Percentiles rank a stretch among this genome's conserved stretches.
Conservation (phyloP, 2,888 invertebrate species). For the Pristionchus arcanus region DNA sequence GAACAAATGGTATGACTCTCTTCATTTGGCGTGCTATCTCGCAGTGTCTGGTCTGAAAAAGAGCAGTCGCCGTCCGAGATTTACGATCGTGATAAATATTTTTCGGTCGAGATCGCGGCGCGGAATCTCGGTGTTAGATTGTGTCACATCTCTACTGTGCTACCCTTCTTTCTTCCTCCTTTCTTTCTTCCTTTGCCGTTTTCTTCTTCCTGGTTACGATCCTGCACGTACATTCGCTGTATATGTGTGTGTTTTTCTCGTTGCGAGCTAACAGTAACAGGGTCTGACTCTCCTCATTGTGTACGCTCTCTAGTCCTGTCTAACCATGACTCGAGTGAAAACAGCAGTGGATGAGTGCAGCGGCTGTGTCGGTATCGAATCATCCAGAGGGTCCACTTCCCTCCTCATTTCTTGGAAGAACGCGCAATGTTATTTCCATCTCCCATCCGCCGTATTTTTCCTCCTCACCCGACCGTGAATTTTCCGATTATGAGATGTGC, state of each 20-base stretch:
- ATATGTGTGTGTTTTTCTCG: not conserved
- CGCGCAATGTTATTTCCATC: not conserved
- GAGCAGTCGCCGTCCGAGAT: not conserved
- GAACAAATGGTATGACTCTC: too few species aligned
- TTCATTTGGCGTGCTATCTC: too few species aligned
- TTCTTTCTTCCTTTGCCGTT: not conserved
- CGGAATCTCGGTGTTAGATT: not conserved
- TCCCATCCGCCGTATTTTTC: not conserved
- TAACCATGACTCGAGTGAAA: not conserved
- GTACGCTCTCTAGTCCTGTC: not conserved
- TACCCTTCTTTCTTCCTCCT: not conserved
- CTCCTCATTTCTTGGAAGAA: not conserved
- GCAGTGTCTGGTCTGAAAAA: too few species aligned
- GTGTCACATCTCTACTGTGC: not conserved
- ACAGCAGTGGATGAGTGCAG: not conserved
- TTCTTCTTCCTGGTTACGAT: not conserved
- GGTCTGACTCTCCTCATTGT: not conserved
- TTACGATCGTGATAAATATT: slow-evolving; percentile 7
- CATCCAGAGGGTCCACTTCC: too few species aligned
- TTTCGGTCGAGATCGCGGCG: not conserved
- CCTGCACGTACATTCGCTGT: not conserved
- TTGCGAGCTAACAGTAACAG: not conserved
- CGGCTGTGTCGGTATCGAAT: not conserved
- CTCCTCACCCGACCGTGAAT: not conserved
- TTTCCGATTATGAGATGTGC: not conserved